Conservation (phyloP, 2,888 invertebrate genomes). For the Hemithea aestivaria region DNA sequence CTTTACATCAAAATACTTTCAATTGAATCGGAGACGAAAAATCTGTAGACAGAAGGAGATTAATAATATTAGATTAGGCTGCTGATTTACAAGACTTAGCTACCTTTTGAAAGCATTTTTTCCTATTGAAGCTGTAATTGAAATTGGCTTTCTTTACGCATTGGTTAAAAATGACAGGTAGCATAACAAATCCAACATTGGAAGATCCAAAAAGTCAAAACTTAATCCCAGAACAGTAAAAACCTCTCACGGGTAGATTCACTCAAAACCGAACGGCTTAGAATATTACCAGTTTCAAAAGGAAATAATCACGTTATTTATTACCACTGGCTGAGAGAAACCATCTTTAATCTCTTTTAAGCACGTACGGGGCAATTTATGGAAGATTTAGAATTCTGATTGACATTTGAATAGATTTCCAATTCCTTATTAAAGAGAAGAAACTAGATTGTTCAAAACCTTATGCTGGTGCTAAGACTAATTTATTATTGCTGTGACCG, state of each 20-base stretch:
- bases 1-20: too few species aligned
- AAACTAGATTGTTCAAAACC: slow-evolving; percentile 34
- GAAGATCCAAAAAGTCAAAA: slow-evolving; percentile 26
- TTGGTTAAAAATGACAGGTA: slow-evolving; percentile 29
- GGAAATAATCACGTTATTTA: slow-evolving; percentile 77
- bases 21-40: too few species aligned
- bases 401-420: slow-evolving; percentile 57
- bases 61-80: too few species aligned
- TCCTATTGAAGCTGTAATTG: too few species aligned
- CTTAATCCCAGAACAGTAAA: slow-evolving; percentile 59
- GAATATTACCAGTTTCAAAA: slow-evolving; percentile 59
- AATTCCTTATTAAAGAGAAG: slow-evolving; percentile 51
- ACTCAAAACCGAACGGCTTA: slow-evolving; percentile 52
- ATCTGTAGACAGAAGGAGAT: too few species aligned
- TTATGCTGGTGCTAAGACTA: background rate
- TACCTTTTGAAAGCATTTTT: too few species aligned
- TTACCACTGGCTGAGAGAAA: slow-evolving; percentile 59
- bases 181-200: slow-evolving; percentile 27
- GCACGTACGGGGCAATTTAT: slow-evolving; percentile 67
- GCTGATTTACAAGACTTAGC: slow-evolving; percentile 11
- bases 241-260: slow-evolving; percentile 54
- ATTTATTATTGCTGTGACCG: background rate
- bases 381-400: slow-evolving; percentile 67
- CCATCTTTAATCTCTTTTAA: slow-evolving; percentile 70
- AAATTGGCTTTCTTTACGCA: slow-evolving; percentile 17